Conservation (phyloP, 2,113 vertebrate genomes). For the Hippocampus mohnikei region DNA sequence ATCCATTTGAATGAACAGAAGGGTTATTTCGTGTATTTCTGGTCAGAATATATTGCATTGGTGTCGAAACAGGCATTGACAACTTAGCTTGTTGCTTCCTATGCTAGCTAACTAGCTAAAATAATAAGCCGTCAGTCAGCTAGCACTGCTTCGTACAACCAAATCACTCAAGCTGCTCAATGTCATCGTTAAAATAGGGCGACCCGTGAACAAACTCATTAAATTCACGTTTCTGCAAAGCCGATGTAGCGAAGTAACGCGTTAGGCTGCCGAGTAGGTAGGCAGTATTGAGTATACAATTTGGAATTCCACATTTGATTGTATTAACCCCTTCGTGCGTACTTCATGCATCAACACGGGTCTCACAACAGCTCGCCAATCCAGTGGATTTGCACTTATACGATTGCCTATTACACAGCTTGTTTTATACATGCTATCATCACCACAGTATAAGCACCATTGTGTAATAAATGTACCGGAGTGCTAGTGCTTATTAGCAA, state of each 20-base stretch:
- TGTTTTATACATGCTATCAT: neutral
- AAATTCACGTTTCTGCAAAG: neutral
- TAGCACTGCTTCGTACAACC: constrained; percentile 14
- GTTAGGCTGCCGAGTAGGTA: neutral
- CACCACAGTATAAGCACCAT: neutral
- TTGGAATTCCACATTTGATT: neutral
- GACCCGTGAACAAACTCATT: neutral
- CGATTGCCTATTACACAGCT: neutral
- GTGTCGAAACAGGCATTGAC: constrained; percentile 34
- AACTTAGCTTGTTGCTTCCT: constrained; percentile 42
- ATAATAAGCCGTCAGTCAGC: constrained; percentile 8
- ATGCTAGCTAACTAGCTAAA: constrained; percentile 29
- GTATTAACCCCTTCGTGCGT: neutral
- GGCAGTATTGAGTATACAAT: neutral
- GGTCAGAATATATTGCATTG: neutral
- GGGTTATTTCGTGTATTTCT: neutral
- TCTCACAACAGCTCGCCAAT: neutral
- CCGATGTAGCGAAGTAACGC: neutral
- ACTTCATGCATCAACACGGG: too few species aligned
- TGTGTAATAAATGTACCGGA: neutral
- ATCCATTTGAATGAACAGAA: neutral
- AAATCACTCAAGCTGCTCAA: neutral
- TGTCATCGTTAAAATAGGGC: neutral
- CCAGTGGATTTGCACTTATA: neutral
- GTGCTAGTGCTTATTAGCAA: neutral